Evolutionary conservation across 2,113 vertebrate species (phyloP).

Genomic region (Nycticryphes semicollaris): DNA sequence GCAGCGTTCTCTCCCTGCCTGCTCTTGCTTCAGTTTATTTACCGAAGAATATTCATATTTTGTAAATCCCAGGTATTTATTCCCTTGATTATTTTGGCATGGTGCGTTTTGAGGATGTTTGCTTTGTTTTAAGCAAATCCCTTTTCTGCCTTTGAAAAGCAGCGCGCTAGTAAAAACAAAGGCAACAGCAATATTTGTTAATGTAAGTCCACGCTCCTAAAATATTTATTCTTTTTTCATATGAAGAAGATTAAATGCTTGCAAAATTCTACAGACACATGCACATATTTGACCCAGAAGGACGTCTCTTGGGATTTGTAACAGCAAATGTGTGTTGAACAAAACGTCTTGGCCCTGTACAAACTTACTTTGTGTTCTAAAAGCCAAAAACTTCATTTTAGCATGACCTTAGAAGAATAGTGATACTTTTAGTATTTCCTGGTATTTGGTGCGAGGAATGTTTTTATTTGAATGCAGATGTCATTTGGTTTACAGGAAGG

Average conservation of each 20-base stretch:
- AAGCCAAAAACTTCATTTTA: conserved; percentile 81
- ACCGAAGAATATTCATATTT: conserved; percentile 70
- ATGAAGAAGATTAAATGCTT: conserved; percentile 75
- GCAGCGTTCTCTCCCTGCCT: background rate
- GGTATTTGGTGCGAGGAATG: conserved; percentile 82
- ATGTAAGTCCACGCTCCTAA: conserved; percentile 69
- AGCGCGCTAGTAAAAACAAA: conserved; percentile 73
- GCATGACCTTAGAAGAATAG: conserved; percentile 82
- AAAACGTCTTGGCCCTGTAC: conserved; percentile 75
- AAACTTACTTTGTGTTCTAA: conserved; percentile 71
- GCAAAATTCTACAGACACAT: conserved; percentile 67
- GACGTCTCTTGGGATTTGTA: conserved; percentile 72
- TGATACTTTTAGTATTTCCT: conserved; percentile 82
- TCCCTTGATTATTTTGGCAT: conserved; percentile 74
- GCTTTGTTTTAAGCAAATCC: conserved; percentile 76
- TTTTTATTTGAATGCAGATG: conserved; percentile 85
- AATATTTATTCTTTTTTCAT: conserved; percentile 77
- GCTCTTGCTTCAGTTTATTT: conserved; percentile 54
- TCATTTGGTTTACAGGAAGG: conserved; percentile 86
- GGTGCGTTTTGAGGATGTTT: conserved; percentile 69
- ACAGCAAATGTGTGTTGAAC: conserved; percentile 77
- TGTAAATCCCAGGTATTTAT: conserved; percentile 72
- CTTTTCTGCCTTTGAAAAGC: conserved; percentile 68
- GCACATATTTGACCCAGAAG: conserved; percentile 74
- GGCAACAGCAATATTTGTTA: conserved; percentile 70